Base-by-base conservation (phyloP, 2,888 invertebrate species). In the Cataglyphis cursor region DNA sequence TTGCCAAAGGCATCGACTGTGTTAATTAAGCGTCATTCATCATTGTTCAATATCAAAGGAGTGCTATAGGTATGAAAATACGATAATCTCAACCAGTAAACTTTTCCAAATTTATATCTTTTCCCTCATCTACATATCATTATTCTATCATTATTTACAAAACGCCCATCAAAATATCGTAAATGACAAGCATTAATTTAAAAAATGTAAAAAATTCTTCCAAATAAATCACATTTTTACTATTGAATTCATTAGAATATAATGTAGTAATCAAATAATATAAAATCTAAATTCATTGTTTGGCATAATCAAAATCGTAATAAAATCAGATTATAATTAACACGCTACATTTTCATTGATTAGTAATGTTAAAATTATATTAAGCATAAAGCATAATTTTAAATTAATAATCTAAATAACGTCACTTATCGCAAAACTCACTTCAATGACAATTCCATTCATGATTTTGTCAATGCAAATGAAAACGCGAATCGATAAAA, bases 1-100 rank as follows among this genome's bases (percentile, higher is more conserved):
- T 80, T 72, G 72, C 70, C 59, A 61, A 35, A n/a, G 24, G 72
- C 59, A 48, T 59, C 66, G 35, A 80, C 44, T 61, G 44, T 35
- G 72, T 72, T 72, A 80, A 72, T 80, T 59, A 48, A 18, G 24
- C 24, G 4, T 80, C 78, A 48, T 80, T 72, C 35, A 70, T 78
- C 44, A 78, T 61, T 44, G 31, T 59, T 72, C 44, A 12, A 48
- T 61, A 78, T 70, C 12, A 10, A 9, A n/a, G 21, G 21, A 35
- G 10, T 8, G n/a, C 54, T 8, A 35, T 8, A 35, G 9, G 59
- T 31, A 31, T 57, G 28, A 24, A 38, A 35, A 41, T 57, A 35
- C 6, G 6, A 35, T 31, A 5, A 5, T 31, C 8, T 12, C 74
- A 74, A 44, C 5, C 57, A n/a, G 38, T 10, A 18, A 35, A 65